A percentile compares a stretch with the other conserved stretches of the same genome.
phyloP scores from a whole-genome alignment of 2,113 vertebrate genomes.

The Phalacrocorax aristotelis region DNA sequence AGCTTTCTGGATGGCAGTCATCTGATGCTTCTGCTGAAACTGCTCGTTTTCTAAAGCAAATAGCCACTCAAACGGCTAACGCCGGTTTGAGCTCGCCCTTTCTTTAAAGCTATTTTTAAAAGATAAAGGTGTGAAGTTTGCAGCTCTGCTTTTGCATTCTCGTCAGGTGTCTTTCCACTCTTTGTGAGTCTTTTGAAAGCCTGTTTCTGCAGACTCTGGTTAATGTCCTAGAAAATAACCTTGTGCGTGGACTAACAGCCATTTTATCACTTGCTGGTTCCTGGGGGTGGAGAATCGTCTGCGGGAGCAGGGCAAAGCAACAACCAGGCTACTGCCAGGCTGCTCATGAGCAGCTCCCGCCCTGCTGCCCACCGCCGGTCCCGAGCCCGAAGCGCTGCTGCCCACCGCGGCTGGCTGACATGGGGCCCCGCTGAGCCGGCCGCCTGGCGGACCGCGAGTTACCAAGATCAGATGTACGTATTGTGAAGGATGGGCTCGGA shows the following conservation, averaged over 20 bases:
- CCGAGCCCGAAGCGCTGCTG: background rate
- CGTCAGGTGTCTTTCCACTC: background rate
- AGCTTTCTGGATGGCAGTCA: background rate
- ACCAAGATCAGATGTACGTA: background rate
- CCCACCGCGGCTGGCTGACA: rapidly evolving
- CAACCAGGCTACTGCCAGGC: background rate
- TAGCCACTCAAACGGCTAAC: background rate
- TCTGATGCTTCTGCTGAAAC: background rate
- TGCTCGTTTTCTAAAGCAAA: background rate
- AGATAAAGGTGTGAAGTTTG: background rate
- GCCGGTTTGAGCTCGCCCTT: background rate
- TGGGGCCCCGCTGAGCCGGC: background rate
- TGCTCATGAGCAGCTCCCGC: background rate
- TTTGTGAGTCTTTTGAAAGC: background rate
- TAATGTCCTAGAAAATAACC: conserved; percentile 44
- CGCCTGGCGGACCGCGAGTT: background rate
- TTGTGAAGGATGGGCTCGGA: background rate
- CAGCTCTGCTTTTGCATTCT: background rate
- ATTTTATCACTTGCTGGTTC: background rate
- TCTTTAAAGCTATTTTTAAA: background rate
- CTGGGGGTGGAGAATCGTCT: background rate
- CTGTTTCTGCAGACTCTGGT: background rate
- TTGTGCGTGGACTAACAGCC: background rate
- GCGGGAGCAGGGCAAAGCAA: background rate
- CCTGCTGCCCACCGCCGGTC: background rate